Percentiles rank a stretch among this genome's conserved stretches.
Evolutionary conservation across 2,797 vertebrate species (phyloP).

Genomic region (Adelosebastes latens): DNA sequence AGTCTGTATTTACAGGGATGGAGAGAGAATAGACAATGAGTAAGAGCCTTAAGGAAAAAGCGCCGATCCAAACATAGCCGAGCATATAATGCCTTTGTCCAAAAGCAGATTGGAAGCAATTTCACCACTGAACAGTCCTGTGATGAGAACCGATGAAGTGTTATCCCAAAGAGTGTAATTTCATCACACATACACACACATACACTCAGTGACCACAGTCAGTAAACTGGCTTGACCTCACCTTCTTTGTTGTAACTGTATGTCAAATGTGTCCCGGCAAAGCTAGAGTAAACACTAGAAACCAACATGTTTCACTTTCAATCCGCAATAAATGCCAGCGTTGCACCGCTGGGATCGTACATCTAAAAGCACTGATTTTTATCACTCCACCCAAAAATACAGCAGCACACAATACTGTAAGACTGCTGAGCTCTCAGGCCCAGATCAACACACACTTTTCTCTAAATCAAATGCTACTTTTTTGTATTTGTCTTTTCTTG

Average conservation of each 20-base stretch:
- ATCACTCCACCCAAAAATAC: conserved; percentile 47
- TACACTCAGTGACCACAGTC: conserved; percentile 33
- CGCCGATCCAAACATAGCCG: conserved; percentile 57
- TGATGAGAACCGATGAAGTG: conserved; percentile 48
- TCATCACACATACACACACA: conserved; percentile 29
- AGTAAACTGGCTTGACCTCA: conserved; percentile 53
- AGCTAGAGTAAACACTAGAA: conserved; percentile 49
- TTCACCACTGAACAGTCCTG: conserved; percentile 46
- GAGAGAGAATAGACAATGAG: conserved; percentile 23
- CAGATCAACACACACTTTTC: conserved; percentile 24
- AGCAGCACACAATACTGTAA: conserved; percentile 1
- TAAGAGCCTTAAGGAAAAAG: conserved; percentile 30
- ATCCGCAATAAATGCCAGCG: conserved; percentile 41
- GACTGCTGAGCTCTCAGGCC: conserved; percentile 15
- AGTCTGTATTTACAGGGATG: conserved; percentile 36
- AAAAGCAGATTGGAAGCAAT: conserved; percentile 47
- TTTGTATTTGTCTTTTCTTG: conserved; percentile 13
- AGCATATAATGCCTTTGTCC: conserved; percentile 50
- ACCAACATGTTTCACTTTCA: conserved; percentile 41
- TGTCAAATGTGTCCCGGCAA: conserved; percentile 42
- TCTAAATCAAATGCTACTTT: conserved; percentile 11
- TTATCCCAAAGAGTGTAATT: conserved; percentile 52
- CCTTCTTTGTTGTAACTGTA: conserved; percentile 47
- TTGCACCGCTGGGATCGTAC: conserved; percentile 30
- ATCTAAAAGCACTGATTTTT: conserved; percentile 40